Evolutionary conservation across 1,140 invertebrate genomes (phyloP).

Genomic region (Drosophila nasuta): DNA sequence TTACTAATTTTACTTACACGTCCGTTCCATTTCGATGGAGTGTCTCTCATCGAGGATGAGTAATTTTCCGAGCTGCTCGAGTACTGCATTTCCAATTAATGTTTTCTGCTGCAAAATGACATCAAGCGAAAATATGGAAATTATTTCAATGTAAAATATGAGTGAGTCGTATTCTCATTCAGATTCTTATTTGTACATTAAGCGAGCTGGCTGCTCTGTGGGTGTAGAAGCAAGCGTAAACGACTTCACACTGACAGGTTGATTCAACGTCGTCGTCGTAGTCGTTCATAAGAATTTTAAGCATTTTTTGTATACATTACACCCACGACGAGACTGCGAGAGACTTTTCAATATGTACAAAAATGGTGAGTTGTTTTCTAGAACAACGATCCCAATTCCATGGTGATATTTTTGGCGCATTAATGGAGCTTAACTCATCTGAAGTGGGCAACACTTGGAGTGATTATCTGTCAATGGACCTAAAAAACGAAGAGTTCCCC

Average conservation of each 20-base stretch:
- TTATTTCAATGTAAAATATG: slow-evolving; percentile 44
- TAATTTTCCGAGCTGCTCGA: slow-evolving; percentile 82
- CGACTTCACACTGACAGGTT: slow-evolving; percentile 57
- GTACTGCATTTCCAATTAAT: slow-evolving; percentile 81
- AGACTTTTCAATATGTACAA: slow-evolving; percentile 37
- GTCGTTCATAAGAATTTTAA: slow-evolving; percentile 57
- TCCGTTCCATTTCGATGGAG: slow-evolving; percentile 75
- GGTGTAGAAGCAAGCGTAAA: slow-evolving; percentile 72
- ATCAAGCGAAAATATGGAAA: slow-evolving; percentile 47
- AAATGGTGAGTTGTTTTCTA: slow-evolving; percentile 60
- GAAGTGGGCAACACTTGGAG: slow-evolving; percentile 62
- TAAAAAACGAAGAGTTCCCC: not conserved
- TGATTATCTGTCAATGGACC: slow-evolving; percentile 45
- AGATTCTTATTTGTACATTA: slow-evolving; percentile 24
- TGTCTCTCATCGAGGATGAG: slow-evolving; percentile 75
- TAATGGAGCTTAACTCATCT: slow-evolving; percentile 72
- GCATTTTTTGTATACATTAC: slow-evolving; percentile 45
- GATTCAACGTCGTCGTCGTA: slow-evolving; percentile 45
- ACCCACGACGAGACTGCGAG: slow-evolving; percentile 30
- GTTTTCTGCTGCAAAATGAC: slow-evolving; percentile 65
- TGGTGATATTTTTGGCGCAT: slow-evolving; percentile 73
- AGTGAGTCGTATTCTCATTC: slow-evolving; percentile 11
- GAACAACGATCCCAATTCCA: slow-evolving; percentile 46
- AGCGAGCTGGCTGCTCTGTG: slow-evolving; percentile 27
- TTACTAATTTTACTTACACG: slow-evolving; percentile 54